Evolutionary conservation across 2,888 invertebrate species (phyloP), one percentile per base, ranked within the genome.

Genomic region (Nemoura dubitans): DNA sequence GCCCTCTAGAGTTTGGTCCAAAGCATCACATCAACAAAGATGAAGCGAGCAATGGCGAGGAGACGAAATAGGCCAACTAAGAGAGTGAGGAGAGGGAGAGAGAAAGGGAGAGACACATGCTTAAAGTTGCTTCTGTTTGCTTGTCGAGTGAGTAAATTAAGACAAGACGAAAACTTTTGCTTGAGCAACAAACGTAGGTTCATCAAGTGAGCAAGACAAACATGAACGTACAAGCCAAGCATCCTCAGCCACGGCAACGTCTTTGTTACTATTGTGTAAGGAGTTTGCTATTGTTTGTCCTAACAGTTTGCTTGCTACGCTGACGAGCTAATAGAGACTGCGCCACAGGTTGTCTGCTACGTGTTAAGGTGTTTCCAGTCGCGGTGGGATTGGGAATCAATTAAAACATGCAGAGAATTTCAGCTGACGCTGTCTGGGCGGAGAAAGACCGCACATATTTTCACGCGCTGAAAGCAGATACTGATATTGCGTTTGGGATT

Each of bases 131-230:
- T 81, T 81, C 81, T 81, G 29, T 81, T 81, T 81, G 28, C 81
- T 30, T 29, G 81, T 30, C 81, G 81, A 81, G 83, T 42, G 83
- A 76, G 84, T 84, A 84, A 84, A 84, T 84, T 84, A 81, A 81
- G 81, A 76, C 84, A 76, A 76, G 84, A 76, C 26, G 27, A 43
- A 84, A 84, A 84, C 29, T 84, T 84, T 84, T 76, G 84, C 76
- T 84, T 30, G 59, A 26, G 28, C 84, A 29, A 42, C 83, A 30
- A 83, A 30, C 83, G 83, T 43, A 78, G 84, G 76, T 84, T 84
- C 84, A 84, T 84, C 84, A 84, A 84, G 76, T 43, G 59, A 84
- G 84, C 59, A 84, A 84, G 81, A 81, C 81, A 81, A 81, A 81
- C 81, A 81, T n/a, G 81, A n/a, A 30, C 28, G 81, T n/a, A 81